Percentiles rank a stretch among this genome's conserved stretches.
Evolutionary conservation across 2,888 invertebrate genomes (phyloP).

Genomic region (Colletes collaris): DNA sequence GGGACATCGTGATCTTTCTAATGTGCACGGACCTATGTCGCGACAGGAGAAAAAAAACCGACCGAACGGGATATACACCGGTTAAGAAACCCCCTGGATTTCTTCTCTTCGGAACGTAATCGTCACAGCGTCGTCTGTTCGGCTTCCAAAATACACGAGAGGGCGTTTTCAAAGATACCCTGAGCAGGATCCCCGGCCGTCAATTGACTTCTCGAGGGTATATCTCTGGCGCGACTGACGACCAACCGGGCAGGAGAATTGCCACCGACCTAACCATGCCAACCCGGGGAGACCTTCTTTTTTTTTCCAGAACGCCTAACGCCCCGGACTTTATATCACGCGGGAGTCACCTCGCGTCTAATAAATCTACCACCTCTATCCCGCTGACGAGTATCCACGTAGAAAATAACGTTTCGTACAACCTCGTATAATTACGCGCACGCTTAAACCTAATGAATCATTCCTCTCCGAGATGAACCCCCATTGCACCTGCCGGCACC

Average conservation of each 20-base stretch:
- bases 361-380: conserved; percentile 50
- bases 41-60: conserved; percentile 40
- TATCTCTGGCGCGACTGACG: conserved; percentile 80
- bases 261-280: conserved; percentile 56
- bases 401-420: not conserved
- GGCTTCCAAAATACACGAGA: conserved; percentile 18
- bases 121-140: not conserved
- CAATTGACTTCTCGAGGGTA: conserved; percentile 75
- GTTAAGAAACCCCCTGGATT: conserved; percentile 28
- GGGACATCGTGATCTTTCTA: not conserved
- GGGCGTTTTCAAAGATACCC: conserved; percentile 33
- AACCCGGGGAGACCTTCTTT: conserved; percentile 60
- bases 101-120: conserved; percentile 22
- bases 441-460: conserved; percentile 14
- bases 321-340: conserved; percentile 51
- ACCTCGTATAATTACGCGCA: not conserved
- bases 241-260: conserved; percentile 56
- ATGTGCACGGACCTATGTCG: conserved; percentile 18
- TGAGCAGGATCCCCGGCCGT: conserved; percentile 58
- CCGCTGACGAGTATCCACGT: not conserved
- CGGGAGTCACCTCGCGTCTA: conserved; percentile 49
- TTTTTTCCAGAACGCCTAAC: conserved; percentile 66
- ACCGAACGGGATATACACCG: conserved; percentile 53
- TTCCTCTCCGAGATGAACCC: conserved; percentile 3
- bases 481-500: not conserved